Evolutionary conservation across 2,797 vertebrate species (phyloP).

Genomic region (Anabas testudineus): DNA sequence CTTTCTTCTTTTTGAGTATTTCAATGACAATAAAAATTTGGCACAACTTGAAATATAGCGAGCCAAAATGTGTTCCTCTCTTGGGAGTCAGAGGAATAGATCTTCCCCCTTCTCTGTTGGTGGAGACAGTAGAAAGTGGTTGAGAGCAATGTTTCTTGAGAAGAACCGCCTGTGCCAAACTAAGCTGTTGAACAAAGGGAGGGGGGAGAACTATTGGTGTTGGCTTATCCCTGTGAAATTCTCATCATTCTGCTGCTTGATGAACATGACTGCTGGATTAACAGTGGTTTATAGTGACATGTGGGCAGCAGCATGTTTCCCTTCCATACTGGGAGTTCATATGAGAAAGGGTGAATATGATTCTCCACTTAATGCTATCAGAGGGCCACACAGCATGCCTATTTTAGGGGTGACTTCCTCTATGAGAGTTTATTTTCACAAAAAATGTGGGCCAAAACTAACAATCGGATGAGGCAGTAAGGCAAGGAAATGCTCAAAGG

Average conservation of each 20-base stretch:
- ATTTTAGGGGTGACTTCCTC: constrained; percentile 85
- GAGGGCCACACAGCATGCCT: constrained; percentile 82
- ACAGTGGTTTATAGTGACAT: constrained; percentile 46
- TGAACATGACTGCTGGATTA: constrained; percentile 50
- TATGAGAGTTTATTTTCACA: constrained; percentile 83
- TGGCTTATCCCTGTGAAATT: constrained; percentile 77
- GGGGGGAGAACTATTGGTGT: constrained; percentile 25
- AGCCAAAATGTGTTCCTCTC: constrained; percentile 61
- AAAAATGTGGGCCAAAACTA: constrained; percentile 80
- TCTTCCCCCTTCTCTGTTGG: constrained; percentile 63
- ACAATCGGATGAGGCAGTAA: constrained; percentile 76
- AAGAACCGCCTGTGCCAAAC: constrained; percentile 63
- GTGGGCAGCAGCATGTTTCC: constrained; percentile 63
- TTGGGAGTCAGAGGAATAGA: constrained; percentile 69
- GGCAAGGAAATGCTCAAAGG: constrained; percentile 67
- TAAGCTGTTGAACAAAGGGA: constrained; percentile 64
- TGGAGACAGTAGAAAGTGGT: constrained; percentile 70
- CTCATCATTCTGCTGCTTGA: constrained; percentile 67
- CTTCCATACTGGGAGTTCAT: constrained; percentile 47
- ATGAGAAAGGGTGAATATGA: constrained; percentile 54
- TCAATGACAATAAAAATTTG: constrained; percentile 47
- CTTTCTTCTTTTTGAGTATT: constrained; percentile 38
- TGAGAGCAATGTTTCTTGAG: constrained; percentile 60
- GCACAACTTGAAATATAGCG: constrained; percentile 11
- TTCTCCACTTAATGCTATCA: constrained; percentile 66